Percentiles rank a stretch among this genome's conserved stretches.
phyloP scores from a whole-genome alignment of 2,888 invertebrate species.

The Tetheella fluctuosa region DNA sequence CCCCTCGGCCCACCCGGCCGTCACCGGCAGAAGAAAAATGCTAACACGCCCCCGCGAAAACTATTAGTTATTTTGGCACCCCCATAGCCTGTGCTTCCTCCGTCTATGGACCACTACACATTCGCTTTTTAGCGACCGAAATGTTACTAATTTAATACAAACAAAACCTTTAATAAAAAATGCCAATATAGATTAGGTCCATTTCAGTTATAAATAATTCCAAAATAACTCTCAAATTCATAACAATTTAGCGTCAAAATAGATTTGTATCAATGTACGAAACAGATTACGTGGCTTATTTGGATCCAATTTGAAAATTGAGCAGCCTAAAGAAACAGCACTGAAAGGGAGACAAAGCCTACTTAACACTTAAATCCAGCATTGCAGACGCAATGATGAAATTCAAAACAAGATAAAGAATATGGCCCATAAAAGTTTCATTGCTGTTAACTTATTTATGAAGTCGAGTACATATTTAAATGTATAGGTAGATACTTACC shows the following conservation, averaged over 20 bases:
- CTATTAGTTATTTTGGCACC: conserved; percentile 85
- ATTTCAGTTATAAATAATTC: background rate
- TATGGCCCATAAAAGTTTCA: conserved; percentile 79
- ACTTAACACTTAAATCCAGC: conserved; percentile 66
- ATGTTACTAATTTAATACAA: conserved; percentile 16
- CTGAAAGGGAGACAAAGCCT: conserved; percentile 27
- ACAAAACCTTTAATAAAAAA: background rate
- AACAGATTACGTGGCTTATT: conserved; percentile 26
- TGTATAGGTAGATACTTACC: conserved; percentile 41
- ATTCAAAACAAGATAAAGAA: conserved; percentile 80
- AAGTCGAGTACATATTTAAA: conserved; percentile 74
- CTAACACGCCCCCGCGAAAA: conserved; percentile 84
- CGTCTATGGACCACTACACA: conserved; percentile 71
- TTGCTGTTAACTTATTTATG: conserved; percentile 81
- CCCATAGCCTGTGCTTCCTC: conserved; percentile 66
- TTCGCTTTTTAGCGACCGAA: conserved; percentile 40
- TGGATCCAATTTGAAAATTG: conserved; percentile 42
- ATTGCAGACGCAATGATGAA: conserved; percentile 73
- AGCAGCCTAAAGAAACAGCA: conserved; percentile 27
- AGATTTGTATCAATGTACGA: conserved; percentile 14
- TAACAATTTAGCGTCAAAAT: background rate
- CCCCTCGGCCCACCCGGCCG: conserved; percentile 55
- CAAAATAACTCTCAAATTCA: background rate
- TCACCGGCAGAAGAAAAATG: conserved; percentile 84
- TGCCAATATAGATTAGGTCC: background rate